A percentile compares a stretch with the other conserved stretches of the same genome.
phyloP scores from a whole-genome alignment of 2,888 invertebrate species.

The Cantharis rufa region DNA sequence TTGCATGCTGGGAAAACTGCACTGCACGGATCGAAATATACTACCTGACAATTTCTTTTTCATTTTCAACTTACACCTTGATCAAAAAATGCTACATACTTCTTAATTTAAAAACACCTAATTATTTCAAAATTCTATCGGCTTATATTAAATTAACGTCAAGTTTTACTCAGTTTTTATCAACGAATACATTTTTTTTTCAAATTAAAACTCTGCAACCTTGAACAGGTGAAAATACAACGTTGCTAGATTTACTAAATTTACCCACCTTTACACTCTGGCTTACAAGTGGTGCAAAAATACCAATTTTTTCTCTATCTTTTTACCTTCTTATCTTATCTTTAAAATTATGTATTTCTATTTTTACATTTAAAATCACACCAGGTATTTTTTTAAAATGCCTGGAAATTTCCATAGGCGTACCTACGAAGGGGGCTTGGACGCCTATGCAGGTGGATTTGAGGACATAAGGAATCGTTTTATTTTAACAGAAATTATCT shows the following conservation, averaged over 20 bases:
- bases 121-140: background rate
- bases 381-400: too few relatives aligned
- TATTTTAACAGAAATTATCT: too few relatives aligned
- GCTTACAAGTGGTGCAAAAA: background rate
- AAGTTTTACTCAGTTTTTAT: background rate
- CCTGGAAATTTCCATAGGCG: too few relatives aligned
- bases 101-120: background rate
- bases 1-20: slow-evolving; percentile 51
- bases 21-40: slow-evolving; percentile 42
- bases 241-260: slow-evolving; percentile 43
- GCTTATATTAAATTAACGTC: background rate
- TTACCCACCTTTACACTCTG: background rate
- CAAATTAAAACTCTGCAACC: background rate
- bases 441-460: too few relatives aligned
- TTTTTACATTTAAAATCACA: background rate
- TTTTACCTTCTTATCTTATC: background rate
- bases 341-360: background rate
- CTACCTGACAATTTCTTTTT: slow-evolving; percentile 19
- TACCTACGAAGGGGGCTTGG: too few relatives aligned
- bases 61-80: background rate
- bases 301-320: too few relatives aligned
- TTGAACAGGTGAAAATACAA: slow-evolving; percentile 13
- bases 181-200: background rate
- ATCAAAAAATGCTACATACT: background rate
- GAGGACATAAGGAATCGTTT: too few relatives aligned